Evolutionary conservation across 2,797 vertebrate genomes (phyloP), one percentile per base, ranked within the genome.

Genomic region (Siniperca scherzeri): DNA sequence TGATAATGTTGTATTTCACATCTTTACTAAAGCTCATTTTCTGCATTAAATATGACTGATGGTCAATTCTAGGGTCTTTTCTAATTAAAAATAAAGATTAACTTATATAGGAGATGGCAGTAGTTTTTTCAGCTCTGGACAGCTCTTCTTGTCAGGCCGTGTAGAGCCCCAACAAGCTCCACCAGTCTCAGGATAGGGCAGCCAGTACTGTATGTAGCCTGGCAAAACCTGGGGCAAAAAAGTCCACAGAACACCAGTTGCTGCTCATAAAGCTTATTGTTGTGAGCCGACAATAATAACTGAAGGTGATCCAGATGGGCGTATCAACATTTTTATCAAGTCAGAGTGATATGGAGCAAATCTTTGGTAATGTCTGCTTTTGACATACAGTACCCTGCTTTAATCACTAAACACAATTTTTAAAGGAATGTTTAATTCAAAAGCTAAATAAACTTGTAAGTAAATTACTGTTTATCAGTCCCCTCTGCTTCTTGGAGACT

Each of bases 381-480:
- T 48, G 48, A 67, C 9, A 38, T 53, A 42, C 10, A 66, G 16
- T 3, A 19, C 33, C 8, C 30, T 25, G 21, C 40, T 56, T 66
- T 7, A 72, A 78, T 70, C 38, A 40, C 48, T 25, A 44, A 46
- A 46, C 21, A 69, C 46, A 3, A 59, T 30, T 67, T 42, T 62
- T 3, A 70, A 21, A 70, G n/a, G 44, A 57, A 40, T 12, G 2
- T 50, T 59, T 64, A n/a, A 50, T 75, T 78, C 53, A 66, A 74
- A 59, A 22, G n/a, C 3, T 48, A 22, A 40, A 69, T 19, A 36
- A 50, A 25, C 30, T 12, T 67, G 22, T 0, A 5, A 46, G 17
- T 40, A n/a, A 67, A 74, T 77, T 33, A 3, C 42, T 74, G 42
- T 81, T 42, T n/a, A 38, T 74, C 25, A 22, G 16, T 42, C 30